Base-by-base conservation (phyloP, 2,113 vertebrate species). In the Rousettus leschenaultii region DNA sequence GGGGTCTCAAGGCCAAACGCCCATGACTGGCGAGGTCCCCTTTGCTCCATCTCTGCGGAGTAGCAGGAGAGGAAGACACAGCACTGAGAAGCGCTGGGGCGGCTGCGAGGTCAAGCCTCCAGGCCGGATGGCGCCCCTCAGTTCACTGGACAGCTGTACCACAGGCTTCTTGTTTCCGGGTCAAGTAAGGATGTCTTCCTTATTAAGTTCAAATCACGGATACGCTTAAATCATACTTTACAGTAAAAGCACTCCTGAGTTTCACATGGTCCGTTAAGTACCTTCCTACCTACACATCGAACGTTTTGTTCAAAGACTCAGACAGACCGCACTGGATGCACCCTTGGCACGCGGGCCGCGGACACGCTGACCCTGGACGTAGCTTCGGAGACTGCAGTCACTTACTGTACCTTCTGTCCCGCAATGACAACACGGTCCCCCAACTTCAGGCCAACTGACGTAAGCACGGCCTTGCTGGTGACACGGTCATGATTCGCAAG, bases 341-440 rank as follows among this genome's bases (percentile, higher is more conserved):
- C 1, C 11, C 45, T n/a, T 51, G 75, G 15, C 24, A 48, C 19
- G 40, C 1, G 65, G 40, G 45, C 73, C 48, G 30, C 1, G 2
- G 48, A 51, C 82, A 66, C 15, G 3, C 2, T 0, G 45, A 51
- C 66, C 74, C 19, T 0, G 26, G 73, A 55, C 33, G 65, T 3
- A 10, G n/a, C 4, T 48, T 59, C 2, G 3, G 43, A 0, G 65
- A 40, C 1, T 0, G 0, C 2, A 33, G 40, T 43, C 68, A 38
- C 26, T 94, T 35, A 55, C 73, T 65, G 0, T 99, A 99, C 99
- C 99, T 99, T 99, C 98, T 99, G 99, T 96, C 99, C 99, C 43
- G 99, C 99, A 16, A 99, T 99, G 92, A 99, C 97, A n/a, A 99
- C 99, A 14, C 99, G 99, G 97, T 99, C 99, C 24, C 99, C 99